A percentile compares a stretch with the other conserved stretches of the same genome.
These are phyloP conservation scores for Amblyopsis hoosieri DNA, from an alignment of 2,797 vertebrate species.

Conservation along the genomic window DNA sequence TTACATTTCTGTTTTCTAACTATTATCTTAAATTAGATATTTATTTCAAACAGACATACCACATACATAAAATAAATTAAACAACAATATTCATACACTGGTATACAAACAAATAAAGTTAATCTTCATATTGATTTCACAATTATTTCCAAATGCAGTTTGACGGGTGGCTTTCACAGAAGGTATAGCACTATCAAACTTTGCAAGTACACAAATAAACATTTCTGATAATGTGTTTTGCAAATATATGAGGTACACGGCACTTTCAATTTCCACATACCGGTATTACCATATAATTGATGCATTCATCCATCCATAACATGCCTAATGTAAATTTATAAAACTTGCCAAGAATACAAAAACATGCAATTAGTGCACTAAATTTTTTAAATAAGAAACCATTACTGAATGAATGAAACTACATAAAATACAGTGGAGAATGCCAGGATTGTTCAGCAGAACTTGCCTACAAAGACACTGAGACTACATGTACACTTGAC, in stretches of 20 bases:
- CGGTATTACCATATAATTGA: slow-evolving; percentile 44
- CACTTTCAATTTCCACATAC: slow-evolving; percentile 44
- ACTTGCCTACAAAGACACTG: background rate
- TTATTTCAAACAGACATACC: slow-evolving; percentile 90
- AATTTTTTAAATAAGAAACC: slow-evolving; percentile 24
- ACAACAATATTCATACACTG: slow-evolving; percentile 80
- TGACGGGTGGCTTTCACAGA: slow-evolving; percentile 39
- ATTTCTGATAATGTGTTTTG: slow-evolving; percentile 43
- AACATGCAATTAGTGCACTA: slow-evolving; percentile 23
- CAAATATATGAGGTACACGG: slow-evolving; percentile 51
- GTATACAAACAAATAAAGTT: slow-evolving; percentile 59
- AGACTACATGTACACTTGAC: background rate
- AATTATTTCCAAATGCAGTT: slow-evolving; percentile 25
- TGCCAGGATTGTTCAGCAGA: slow-evolving; percentile 18
- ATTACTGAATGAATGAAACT: slow-evolving; percentile 16
- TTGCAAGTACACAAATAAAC: slow-evolving; percentile 61
- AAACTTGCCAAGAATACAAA: background rate
- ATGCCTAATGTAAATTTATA: slow-evolving; percentile 8
- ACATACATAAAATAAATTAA: slow-evolving; percentile 90
- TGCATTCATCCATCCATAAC: slow-evolving; percentile 21
- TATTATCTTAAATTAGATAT: slow-evolving; percentile 71
- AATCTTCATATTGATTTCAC: slow-evolving; percentile 62
- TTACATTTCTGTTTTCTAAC: background rate
- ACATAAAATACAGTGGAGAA: slow-evolving; percentile 27
- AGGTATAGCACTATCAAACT: slow-evolving; percentile 47